Percentiles rank a stretch among this genome's conserved stretches.
Evolutionary conservation across 2,797 vertebrate genomes (phyloP).

Genomic region (Siniperca scherzeri): DNA sequence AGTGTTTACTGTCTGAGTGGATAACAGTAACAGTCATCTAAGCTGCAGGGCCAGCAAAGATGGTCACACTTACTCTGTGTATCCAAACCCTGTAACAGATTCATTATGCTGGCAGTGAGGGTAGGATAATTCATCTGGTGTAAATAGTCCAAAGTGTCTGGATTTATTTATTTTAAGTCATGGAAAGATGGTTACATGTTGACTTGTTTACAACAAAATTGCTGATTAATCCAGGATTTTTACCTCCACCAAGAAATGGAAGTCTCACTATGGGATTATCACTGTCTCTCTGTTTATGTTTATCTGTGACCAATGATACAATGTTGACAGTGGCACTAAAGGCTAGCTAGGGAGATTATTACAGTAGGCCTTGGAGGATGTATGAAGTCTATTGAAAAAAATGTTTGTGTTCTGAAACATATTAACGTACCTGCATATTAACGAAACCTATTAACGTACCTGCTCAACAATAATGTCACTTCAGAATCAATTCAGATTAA

Average conservation of each 20-base stretch:
- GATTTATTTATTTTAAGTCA: conserved; percentile 29
- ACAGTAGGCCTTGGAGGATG: not conserved
- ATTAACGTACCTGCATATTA: not conserved
- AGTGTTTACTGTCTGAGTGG: conserved; percentile 41
- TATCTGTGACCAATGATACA: not conserved
- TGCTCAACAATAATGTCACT: conserved; percentile 5
- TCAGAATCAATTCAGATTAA: conserved; percentile 17
- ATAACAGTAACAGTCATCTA: conserved; percentile 49
- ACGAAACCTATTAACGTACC: not conserved
- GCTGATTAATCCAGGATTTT: conserved; percentile 8
- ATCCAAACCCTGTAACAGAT: conserved; percentile 51
- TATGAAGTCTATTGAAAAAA: not conserved
- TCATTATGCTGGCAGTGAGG: conserved; percentile 49
- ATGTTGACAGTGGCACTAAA: conserved; percentile 10
- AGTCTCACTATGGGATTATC: not conserved
- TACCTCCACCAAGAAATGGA: not conserved
- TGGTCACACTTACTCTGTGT: conserved; percentile 59
- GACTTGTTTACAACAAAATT: not conserved
- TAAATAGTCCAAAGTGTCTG: conserved; percentile 36
- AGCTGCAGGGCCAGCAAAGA: conserved; percentile 51
- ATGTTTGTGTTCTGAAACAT: not conserved
- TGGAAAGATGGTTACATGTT: not conserved
- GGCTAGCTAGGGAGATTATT: conserved; percentile 26
- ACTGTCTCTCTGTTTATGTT: conserved; percentile 17
- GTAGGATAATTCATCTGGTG: conserved; percentile 45